Conservation (phyloP, 2,888 invertebrate genomes). For the Acanthopleura granulata region DNA sequence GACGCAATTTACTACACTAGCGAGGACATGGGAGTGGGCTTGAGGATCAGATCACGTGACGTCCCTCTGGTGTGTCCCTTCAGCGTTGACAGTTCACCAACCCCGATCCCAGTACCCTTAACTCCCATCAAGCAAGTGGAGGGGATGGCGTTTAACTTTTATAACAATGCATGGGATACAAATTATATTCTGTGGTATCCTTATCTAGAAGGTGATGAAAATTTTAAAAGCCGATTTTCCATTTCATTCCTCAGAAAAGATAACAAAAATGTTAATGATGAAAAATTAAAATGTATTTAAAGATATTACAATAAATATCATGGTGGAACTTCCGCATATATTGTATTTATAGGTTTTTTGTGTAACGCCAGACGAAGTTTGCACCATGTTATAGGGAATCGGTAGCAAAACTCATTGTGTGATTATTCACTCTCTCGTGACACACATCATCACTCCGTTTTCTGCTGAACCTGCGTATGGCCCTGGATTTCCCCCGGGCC, state of each 20-base stretch:
- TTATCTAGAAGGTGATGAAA: conserved; percentile 39
- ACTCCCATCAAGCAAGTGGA: conserved; percentile 43
- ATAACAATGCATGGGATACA: conserved; percentile 66
- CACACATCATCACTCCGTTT: too few relatives aligned
- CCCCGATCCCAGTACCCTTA: conserved; percentile 59
- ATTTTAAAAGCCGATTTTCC: conserved; percentile 49
- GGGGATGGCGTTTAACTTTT: conserved; percentile 58
- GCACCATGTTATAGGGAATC: too few relatives aligned
- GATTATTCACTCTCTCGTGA: too few relatives aligned
- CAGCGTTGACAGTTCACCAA: conserved; percentile 37
- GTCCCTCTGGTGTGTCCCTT: conserved; percentile 51
- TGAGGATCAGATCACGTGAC: conserved; percentile 44
- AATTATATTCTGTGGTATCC: conserved; percentile 67
- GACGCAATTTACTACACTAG: conserved; percentile 36
- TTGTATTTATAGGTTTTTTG: too few relatives aligned
- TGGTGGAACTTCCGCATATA: too few relatives aligned
- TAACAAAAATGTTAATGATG: too few relatives aligned
- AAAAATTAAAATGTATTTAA: too few relatives aligned
- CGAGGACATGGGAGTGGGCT: conserved; percentile 30
- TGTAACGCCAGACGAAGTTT: too few relatives aligned
- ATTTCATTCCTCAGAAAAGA: neutral
- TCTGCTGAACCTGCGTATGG: too few relatives aligned
- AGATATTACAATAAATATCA: too few relatives aligned
- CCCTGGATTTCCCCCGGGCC: too few relatives aligned
- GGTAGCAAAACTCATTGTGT: too few relatives aligned